A percentile compares a stretch with the other conserved stretches of the same genome.
These are phyloP conservation scores for Cecidostiba fungosa DNA, from an alignment of 2,888 invertebrate genomes.

Conservation along the genomic window DNA sequence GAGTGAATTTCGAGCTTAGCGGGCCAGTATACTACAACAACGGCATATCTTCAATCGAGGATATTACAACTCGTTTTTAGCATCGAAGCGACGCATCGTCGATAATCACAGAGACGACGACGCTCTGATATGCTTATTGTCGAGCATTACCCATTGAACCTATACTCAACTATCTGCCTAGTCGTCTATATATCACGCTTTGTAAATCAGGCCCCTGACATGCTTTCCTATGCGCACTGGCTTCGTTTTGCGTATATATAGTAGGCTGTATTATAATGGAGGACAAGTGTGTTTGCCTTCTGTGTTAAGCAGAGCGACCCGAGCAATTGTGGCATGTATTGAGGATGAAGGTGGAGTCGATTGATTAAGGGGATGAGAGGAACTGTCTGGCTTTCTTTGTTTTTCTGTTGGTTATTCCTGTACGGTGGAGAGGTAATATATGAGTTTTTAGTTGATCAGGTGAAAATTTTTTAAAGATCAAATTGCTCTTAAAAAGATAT, in stretches of 20 bases:
- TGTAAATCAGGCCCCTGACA: conserved; percentile 27
- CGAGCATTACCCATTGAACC: background rate
- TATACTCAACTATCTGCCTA: background rate
- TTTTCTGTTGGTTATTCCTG: background rate
- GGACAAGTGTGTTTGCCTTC: background rate
- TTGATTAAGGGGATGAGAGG: background rate
- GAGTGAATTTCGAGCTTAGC: conserved; percentile 31
- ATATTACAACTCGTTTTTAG: background rate
- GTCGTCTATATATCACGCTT: background rate
- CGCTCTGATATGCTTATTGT: background rate
- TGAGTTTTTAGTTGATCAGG: background rate
- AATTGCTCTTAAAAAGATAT: too few species aligned
- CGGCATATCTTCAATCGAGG: background rate
- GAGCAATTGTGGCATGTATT: background rate
- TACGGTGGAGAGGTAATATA: background rate
- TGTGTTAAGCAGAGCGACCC: background rate
- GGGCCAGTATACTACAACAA: background rate
- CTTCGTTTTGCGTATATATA: background rate
- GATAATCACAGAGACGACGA: background rate
- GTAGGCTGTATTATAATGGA: background rate
- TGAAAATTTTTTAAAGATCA: too few species aligned
- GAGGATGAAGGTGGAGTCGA: background rate
- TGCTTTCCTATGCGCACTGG: background rate
- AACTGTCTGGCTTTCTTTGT: background rate
- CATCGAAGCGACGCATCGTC: background rate